Evolutionary conservation across 2,888 invertebrate genomes (phyloP), one percentile per base, ranked within the genome.

Genomic region (Rhagonycha fulva): DNA sequence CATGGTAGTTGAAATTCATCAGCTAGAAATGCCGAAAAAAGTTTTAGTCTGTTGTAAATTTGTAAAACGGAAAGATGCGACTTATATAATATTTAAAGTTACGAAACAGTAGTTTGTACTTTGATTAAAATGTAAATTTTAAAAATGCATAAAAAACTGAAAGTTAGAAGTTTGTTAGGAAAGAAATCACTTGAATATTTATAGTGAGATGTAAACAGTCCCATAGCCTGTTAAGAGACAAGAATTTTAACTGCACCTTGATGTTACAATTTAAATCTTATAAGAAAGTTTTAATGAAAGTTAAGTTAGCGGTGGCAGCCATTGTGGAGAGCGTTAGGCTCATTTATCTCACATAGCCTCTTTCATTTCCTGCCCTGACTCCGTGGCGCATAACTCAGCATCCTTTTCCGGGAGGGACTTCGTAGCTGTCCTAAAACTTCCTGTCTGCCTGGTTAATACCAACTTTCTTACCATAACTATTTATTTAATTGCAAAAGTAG

Each of bases 281-380:
- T 84, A 83, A 83, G 81, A 84, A 84, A 84, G 83, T 84, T 84
- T 83, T 84, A 84, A 84, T 84, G 84, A 83, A 83, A 84, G 82
- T 82, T 83, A 83, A 83, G 83, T 83, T 82, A 81, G 82, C 79
- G 80, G 81, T 77, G 78, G 82, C 80, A 79, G 82, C 82, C 83
- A 83, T 83, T 81, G 82, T 82, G 80, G 76, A 81, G 82, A 81
- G 80, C 81, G 79, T 81, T 80, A 81, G 83, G 82, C 83, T 83
- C 84, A 84, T 84, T 83, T 84, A 84, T 84, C 83, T 84, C 84
- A 81, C 83, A 83, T 83, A 83, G 84, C 83, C 84, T 84, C 84
- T 84, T 84, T 84, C 84, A 84, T 84, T 84, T 84, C 84, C 84
- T 83, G 83, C 83, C 81, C 80, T 81, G 82, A 83, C 83, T 82